Base-by-base conservation (phyloP, 2,797 vertebrate genomes). In the Chaetophractus vellerosus region DNA sequence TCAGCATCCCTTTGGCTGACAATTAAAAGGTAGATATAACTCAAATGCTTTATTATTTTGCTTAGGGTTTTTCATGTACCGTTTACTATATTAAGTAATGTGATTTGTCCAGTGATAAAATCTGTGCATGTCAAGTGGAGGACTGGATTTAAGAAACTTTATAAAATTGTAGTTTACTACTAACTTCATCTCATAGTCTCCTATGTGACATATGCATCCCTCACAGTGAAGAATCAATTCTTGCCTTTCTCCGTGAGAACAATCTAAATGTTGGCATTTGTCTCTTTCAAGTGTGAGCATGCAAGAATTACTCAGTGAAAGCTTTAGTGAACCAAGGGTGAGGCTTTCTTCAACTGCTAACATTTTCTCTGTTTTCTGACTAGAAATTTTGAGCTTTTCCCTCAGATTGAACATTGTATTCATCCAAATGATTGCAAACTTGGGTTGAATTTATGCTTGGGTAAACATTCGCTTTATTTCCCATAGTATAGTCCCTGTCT, bases 391-490 rank as follows among this genome's bases (percentile, higher is more conserved):
- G 69, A 90, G 64, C 12, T 92, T 93, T 87, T 52, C 50, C 33
- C 69, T 82, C 41, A 41, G 16, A 81, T 11, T 90, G 24, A 86
- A 69, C 41, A n/a, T 38, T 96, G 63, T 24, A 71, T 19, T 79
- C 69, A 41, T 48, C 28, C 72, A 88, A 91, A 86, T 28, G 74
- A 92, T 45, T 86, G 81, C 33, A 81, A 88, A 92, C 64, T 86
- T 88, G 26, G 6, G 36, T 59, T 90, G 68, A 76, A 78, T n/a
- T 10, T 48, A 82, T 74, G 79, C 82, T 95, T 95, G 86, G 83
- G 80, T 92, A 92, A 92, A 84, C 68, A 57, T 72, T 33, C 0
- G 33, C 74, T 95, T 96, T 89, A 94, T 91, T 94, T 93, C 80
- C 45, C 63, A 96, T 79, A 78, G 90, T 55, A 61, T 63, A 72